Conservation (phyloP, 2,113 vertebrate genomes). For the Barnardius zonarius region DNA sequence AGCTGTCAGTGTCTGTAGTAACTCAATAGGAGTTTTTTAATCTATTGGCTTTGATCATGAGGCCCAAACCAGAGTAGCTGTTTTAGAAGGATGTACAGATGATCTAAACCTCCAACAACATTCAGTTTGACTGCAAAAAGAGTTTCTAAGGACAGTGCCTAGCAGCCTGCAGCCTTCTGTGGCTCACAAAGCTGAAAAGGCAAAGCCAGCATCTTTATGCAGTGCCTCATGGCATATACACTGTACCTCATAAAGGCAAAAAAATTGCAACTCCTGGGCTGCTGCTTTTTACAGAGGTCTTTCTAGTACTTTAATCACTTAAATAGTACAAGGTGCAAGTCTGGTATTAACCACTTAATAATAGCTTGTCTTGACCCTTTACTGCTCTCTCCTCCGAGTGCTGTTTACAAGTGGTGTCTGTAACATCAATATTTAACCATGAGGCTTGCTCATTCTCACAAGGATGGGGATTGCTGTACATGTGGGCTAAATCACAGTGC, state of each 20-base stretch:
- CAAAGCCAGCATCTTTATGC: background rate
- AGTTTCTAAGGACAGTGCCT: background rate
- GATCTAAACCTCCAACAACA: background rate
- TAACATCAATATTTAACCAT: conserved; percentile 48
- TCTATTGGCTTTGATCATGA: background rate
- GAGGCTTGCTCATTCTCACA: background rate
- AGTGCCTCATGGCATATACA: background rate
- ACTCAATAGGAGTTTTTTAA: background rate
- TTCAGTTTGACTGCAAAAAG: background rate
- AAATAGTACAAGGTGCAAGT: background rate
- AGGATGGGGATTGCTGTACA: background rate
- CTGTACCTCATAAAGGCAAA: background rate
- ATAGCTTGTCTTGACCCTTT: background rate
- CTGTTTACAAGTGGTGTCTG: background rate
- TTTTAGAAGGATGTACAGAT: background rate
- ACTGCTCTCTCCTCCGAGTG: background rate
- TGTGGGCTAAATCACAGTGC: conserved; percentile 4
- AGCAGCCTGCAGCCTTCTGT: background rate
- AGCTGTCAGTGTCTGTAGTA: background rate
- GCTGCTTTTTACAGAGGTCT: background rate
- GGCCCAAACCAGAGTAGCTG: background rate
- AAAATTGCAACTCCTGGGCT: background rate
- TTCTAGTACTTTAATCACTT: background rate
- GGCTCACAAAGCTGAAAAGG: background rate
- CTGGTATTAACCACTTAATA: background rate